Conservation (phyloP, 1,140 invertebrate species). For the Caenorhabditis brenneri region DNA sequence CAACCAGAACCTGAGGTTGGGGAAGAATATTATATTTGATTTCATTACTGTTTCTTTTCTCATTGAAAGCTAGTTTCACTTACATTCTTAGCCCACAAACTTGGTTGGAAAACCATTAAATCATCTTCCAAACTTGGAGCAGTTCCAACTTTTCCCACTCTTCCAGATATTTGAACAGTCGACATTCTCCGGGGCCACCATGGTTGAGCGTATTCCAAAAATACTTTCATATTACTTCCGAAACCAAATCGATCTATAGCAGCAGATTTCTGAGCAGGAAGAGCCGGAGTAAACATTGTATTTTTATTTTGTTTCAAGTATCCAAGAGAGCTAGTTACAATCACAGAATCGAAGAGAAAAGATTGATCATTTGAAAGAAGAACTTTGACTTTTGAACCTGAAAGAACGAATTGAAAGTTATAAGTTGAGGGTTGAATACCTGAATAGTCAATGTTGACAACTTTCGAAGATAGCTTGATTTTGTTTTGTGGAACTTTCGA, state of each 20-base stretch:
- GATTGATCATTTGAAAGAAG: neutral
- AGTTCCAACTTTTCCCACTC: no score
- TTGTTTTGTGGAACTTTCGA: neutral
- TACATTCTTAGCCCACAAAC: conserved; percentile 23
- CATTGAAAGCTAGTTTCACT: neutral
- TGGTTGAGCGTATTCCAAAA: conserved; percentile 15
- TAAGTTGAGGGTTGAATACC: no score
- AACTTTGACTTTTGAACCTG: neutral
- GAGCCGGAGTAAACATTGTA: neutral
- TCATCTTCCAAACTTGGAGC: neutral
- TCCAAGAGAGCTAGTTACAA: conserved; percentile 39
- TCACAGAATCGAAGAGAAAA: neutral
- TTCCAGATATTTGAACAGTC: neutral
- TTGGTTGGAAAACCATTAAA: conserved; percentile 25
- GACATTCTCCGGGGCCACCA: neutral
- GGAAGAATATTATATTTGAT: no score
- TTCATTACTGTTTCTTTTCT: neutral
- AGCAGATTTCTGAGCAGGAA: conserved; percentile 4
- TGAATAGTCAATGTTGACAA: neutral
- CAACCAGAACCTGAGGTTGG: neutral
- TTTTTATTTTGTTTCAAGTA: neutral
- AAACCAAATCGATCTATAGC: conserved; percentile 22
- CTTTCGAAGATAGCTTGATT: neutral
- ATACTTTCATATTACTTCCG: conserved; percentile 39
- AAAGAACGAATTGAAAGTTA: no score